phyloP scores from a whole-genome alignment of 2,888 invertebrate genomes.

The Rotaria magnacalcarata region DNA sequence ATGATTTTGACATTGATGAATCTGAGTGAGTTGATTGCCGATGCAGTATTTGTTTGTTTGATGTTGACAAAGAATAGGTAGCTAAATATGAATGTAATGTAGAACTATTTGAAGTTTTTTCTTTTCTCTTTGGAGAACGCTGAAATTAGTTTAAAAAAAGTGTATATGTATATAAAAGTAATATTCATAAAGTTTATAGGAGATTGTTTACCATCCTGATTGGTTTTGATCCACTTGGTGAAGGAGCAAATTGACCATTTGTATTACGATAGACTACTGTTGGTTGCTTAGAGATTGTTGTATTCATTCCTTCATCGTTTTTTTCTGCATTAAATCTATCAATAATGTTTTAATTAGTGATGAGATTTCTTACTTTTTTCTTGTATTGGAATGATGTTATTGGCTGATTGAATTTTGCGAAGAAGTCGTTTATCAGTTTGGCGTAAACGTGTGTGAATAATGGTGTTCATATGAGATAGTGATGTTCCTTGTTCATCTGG shows the following conservation, averaged over 20 bases:
- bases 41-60: background rate
- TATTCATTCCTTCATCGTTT: background rate
- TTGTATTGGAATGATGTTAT: background rate
- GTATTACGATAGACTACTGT: background rate
- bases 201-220: background rate
- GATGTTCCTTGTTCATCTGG: background rate
- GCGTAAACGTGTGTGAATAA: background rate
- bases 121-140: background rate
- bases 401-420: background rate
- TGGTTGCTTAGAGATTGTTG: background rate
- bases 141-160: background rate
- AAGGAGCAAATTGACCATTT: background rate
- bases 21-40: background rate
- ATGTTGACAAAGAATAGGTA: background rate
- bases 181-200: background rate
- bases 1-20: background rate
- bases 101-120: background rate
- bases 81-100: background rate
- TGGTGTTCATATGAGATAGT: background rate
- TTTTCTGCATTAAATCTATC: background rate
- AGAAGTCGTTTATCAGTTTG: background rate
- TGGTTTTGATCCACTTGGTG: background rate
- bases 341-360: background rate
- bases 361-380: background rate
- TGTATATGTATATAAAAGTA: background rate